phyloP scores from a whole-genome alignment of 2,113 vertebrate species.

The Nothocercus julius region DNA sequence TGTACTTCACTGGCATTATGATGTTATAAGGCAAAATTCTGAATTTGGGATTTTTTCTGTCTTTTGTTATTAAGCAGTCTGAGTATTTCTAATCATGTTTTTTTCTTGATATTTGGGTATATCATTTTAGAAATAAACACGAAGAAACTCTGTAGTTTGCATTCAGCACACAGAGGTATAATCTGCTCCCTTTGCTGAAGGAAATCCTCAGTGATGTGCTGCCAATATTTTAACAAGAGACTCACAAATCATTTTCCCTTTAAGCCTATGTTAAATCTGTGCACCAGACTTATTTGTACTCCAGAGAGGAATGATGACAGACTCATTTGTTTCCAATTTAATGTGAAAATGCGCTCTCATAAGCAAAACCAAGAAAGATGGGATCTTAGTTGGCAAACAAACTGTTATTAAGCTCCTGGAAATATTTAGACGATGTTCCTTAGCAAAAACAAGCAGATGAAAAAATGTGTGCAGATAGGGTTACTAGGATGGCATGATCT shows the following conservation, averaged over 20 bases:
- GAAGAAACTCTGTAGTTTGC: background rate
- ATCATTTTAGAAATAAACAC: background rate
- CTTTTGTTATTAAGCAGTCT: conserved; percentile 9
- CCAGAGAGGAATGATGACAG: background rate
- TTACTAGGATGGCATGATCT: background rate
- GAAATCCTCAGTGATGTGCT: conserved; percentile 49
- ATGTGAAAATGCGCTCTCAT: background rate
- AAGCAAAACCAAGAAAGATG: conserved; percentile 3
- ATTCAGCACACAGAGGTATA: conserved; percentile 42
- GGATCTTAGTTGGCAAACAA: background rate
- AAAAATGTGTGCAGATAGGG: background rate
- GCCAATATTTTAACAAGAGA: conserved; percentile 54
- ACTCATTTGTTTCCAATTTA: conserved; percentile 15
- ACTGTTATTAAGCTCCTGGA: background rate
- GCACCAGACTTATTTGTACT: background rate
- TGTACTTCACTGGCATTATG: background rate
- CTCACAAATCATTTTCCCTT: conserved; percentile 29
- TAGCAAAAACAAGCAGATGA: background rate
- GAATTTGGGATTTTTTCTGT: background rate
- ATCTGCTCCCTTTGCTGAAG: conserved; percentile 38
- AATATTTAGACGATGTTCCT: background rate
- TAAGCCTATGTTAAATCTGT: conserved; percentile 30
- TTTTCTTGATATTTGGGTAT: background rate
- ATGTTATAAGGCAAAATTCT: background rate
- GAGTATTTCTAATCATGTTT: conserved; percentile 12